Evolutionary conservation across 2,113 vertebrate species (phyloP).

Genomic region (Cynocephalus volans): DNA sequence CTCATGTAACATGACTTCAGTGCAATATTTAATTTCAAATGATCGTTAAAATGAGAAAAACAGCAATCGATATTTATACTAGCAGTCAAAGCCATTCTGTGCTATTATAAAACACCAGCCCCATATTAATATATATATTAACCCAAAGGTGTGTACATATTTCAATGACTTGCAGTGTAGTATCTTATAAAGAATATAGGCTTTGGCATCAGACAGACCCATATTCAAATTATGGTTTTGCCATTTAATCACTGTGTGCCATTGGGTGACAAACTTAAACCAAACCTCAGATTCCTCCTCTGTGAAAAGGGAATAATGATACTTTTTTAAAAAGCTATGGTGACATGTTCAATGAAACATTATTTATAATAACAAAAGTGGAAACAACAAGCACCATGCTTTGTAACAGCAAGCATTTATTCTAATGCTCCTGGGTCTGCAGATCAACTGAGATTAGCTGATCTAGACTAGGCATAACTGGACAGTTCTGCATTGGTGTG

Average conservation of each 20-base stretch:
- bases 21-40: constrained; percentile 39
- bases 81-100: neutral
- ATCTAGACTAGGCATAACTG: neutral
- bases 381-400: neutral
- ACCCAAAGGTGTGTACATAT: neutral
- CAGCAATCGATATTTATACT: neutral
- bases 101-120: neutral
- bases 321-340: neutral
- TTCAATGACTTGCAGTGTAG: neutral
- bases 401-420: neutral
- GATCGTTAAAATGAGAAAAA: constrained; percentile 26
- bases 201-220: neutral
- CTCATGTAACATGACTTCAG: neutral
- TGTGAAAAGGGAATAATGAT: neutral
- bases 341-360: neutral
- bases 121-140: constrained; percentile 15
- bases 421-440: neutral
- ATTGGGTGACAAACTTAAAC: neutral
- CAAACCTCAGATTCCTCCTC: neutral
- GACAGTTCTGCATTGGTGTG: neutral
- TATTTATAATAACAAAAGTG: neutral
- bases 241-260: neutral
- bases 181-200: neutral
- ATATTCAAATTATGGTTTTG: constrained; percentile 18
- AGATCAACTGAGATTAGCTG: neutral